Evolutionary conservation across 2,888 invertebrate genomes (phyloP).

Genomic region (Pheosia gnoma): DNA sequence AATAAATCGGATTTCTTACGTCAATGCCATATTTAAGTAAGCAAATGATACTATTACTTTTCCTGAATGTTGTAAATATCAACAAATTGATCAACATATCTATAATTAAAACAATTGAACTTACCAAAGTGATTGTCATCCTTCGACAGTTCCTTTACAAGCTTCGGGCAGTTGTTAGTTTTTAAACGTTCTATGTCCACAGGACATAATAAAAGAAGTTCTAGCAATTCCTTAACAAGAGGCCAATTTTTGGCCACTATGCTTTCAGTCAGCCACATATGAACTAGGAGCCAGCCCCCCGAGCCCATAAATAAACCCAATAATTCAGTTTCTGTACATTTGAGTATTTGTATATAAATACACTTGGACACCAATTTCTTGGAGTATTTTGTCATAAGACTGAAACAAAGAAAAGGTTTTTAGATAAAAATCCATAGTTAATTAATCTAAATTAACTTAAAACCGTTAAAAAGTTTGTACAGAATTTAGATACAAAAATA

Average conservation of each 20-base stretch:
- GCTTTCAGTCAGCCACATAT: constrained; percentile 95
- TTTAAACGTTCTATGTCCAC: constrained; percentile 95
- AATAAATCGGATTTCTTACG: too few relatives aligned
- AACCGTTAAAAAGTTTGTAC: too few relatives aligned
- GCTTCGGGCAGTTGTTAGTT: constrained; percentile 95
- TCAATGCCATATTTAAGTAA: too few relatives aligned
- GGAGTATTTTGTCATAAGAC: constrained; percentile 97
- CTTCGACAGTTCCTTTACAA: constrained; percentile 94
- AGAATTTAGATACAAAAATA: too few relatives aligned
- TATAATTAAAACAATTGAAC: constrained; percentile 35
- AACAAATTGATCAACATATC: too few relatives aligned
- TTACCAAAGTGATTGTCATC: constrained; percentile 92
- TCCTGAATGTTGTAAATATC: too few relatives aligned
- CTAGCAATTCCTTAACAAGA: constrained; percentile 93
- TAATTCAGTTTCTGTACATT: constrained; percentile 92
- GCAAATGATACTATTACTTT: too few relatives aligned
- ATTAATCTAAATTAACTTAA: constrained; percentile 8
- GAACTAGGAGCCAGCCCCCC: constrained; percentile 96
- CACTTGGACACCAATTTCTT: constrained; percentile 98
- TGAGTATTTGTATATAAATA: constrained; percentile 96
- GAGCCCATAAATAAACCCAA: constrained; percentile 94
- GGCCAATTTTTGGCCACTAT: constrained; percentile 93
- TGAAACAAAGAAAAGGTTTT: constrained; percentile 75
- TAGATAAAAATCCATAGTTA: constrained; percentile 13
- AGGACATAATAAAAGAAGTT: constrained; percentile 93